Evolutionary conservation across 2,113 vertebrate genomes (phyloP).

Genomic region (Labrus mixtus): DNA sequence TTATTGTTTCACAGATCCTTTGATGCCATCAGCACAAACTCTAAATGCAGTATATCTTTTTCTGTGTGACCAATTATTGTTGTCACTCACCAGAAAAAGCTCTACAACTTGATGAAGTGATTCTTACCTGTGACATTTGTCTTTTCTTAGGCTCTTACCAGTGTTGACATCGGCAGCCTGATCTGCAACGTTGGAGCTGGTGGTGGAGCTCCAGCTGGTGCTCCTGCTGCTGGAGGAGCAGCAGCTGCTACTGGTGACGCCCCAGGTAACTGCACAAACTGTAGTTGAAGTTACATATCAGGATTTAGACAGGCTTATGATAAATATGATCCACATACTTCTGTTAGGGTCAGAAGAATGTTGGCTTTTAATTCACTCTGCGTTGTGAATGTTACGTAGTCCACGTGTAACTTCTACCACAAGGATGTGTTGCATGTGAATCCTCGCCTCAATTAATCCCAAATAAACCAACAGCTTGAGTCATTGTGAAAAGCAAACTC

Average conservation of each 20-base stretch:
- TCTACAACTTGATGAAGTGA: not conserved
- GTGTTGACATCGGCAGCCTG: slow-evolving; percentile 92
- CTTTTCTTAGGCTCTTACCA: slow-evolving; percentile 87
- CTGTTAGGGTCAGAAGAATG: too few relatives aligned
- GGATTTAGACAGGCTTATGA: not conserved
- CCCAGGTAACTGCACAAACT: slow-evolving; percentile 82
- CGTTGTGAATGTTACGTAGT: too few relatives aligned
- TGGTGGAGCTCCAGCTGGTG: slow-evolving; percentile 85
- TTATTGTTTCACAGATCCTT: too few relatives aligned
- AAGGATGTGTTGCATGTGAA: not conserved
- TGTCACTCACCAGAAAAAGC: not conserved
- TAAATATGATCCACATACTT: not conserved
- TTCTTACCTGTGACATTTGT: accelerated
- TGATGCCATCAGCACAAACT: too few relatives aligned
- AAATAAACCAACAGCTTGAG: not conserved
- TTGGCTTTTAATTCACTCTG: too few relatives aligned
- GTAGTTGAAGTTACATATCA: not conserved
- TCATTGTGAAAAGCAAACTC: not conserved
- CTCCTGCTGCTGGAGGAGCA: slow-evolving; percentile 76
- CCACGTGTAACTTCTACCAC: not conserved
- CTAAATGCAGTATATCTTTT: too few relatives aligned
- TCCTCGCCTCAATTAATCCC: not conserved
- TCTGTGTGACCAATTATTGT: too few relatives aligned
- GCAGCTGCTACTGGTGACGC: slow-evolving; percentile 81
- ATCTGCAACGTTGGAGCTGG: slow-evolving; percentile 96